phyloP scores from a whole-genome alignment of 30 jellyfish, hydroid and myxozoan genomes.

The Aurelia aurita region DNA sequence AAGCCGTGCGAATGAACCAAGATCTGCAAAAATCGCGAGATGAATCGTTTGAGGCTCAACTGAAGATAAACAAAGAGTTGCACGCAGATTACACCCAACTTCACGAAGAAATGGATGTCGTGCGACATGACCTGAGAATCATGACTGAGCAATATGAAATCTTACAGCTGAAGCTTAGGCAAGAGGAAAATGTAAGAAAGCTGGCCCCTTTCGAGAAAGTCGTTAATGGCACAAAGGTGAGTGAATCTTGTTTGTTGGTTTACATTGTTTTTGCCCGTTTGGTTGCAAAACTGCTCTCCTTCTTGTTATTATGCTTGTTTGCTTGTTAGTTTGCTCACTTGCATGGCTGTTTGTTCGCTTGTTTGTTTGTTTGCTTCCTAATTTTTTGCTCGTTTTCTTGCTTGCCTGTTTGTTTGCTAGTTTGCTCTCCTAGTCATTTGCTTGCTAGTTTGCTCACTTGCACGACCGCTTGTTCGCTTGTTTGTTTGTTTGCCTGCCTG shows the following conservation, averaged over 20 bases:
- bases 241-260: background rate
- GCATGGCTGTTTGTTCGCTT: too few relatives aligned
- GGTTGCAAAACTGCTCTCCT: too few relatives aligned
- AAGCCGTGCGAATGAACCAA: slow-evolving; percentile 64
- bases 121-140: slow-evolving; percentile 20
- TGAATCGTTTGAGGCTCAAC: slow-evolving; percentile 79
- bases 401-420: too few relatives aligned
- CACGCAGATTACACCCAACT: slow-evolving; percentile 57
- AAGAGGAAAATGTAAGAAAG: slow-evolving; percentile 30
- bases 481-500: too few relatives aligned
- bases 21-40: slow-evolving; percentile 78
- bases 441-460: too few relatives aligned
- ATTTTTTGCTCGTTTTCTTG: too few relatives aligned
- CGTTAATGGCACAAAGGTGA: background rate
- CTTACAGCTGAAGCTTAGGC: slow-evolving; percentile 33
- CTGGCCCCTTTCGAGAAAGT: slow-evolving; percentile 15
- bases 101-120: slow-evolving; percentile 68
- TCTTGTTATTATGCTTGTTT: too few relatives aligned
- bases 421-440: too few relatives aligned
- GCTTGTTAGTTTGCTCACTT: too few relatives aligned
- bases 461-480: too few relatives aligned
- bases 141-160: slow-evolving; percentile 35
- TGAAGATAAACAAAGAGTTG: slow-evolving; percentile 54
- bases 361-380: too few relatives aligned
- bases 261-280: too few relatives aligned